Base-by-base conservation (phyloP, 2,888 invertebrate species). In the Epirrhoe alternata region DNA sequence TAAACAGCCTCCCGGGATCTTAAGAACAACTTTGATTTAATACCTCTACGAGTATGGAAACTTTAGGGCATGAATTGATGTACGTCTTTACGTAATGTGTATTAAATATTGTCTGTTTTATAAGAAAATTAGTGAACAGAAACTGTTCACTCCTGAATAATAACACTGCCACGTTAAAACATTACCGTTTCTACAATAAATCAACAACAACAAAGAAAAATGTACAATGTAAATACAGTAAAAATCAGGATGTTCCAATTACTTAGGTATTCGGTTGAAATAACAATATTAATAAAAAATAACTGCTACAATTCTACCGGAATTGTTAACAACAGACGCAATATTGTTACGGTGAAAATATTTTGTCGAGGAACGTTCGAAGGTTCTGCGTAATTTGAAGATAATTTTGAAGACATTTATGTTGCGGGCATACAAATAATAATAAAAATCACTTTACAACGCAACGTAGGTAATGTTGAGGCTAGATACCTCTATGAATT, bases 1-100 rank as follows among this genome's bases (percentile, higher is more conserved):
- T 77, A 77, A 80, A 79, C 72, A 72, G 69, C 64, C 79, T 74
- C 70, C 68, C 70, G 71, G 74, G 69, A 24, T 30, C 24, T 30
- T n/a, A 30, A 8, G 24, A 51, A 51, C 51, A 51, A 51, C 17
- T 58, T 58, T 35, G 57, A 58, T 58, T 50, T 50, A 50, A 33
- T 49, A 50, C 50, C 49, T 50, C 35, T 58, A 31, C 14, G 47
- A 16, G 16, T 47, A 16, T 47, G 24, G 35, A 53, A 47, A 53
- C 53, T 47, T 52, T 12, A 12, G 10, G 38, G 4, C 38, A 42
- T 12, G 38, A 42, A 42, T 12, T 42, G 5, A 12, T 12, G 38
- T 4, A 12, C 4, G 12, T 10, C 24, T 24, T 24, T 24, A 33
- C 33, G 0, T 33, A 42, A 42, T 12, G 38, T 42, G 38, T 42